These are phyloP conservation scores for Amaurobius ferox DNA, from an alignment of 2,888 invertebrate species.

Conservation along the genomic window DNA sequence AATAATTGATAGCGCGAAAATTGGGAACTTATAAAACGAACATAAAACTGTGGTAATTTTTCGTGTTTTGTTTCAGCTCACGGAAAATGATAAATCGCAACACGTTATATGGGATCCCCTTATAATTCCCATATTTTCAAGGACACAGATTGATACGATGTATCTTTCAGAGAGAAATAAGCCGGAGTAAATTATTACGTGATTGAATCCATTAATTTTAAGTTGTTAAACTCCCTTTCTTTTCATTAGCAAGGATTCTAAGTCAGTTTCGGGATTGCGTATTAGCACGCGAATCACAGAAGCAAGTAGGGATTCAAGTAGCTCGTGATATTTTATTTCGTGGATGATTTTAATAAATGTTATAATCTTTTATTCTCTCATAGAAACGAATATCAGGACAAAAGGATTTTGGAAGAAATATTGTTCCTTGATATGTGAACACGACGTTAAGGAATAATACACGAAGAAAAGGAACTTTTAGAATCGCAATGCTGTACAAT, in stretches of 20 bases:
- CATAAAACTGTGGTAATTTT: slow-evolving; percentile 40
- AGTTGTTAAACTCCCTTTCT: slow-evolving; percentile 45
- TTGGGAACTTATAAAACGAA: slow-evolving; percentile 47
- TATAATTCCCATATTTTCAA: slow-evolving; percentile 27
- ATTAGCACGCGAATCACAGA: slow-evolving; percentile 44
- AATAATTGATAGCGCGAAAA: slow-evolving; percentile 56
- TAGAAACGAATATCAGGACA: slow-evolving; percentile 31
- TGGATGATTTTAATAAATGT: slow-evolving; percentile 52
- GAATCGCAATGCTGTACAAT: neutral
- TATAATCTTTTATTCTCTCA: slow-evolving; percentile 12
- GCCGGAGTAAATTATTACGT: slow-evolving; percentile 63
- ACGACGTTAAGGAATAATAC: neutral
- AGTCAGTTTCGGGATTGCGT: slow-evolving; percentile 25
- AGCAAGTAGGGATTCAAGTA: neutral
- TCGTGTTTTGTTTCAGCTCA: slow-evolving; percentile 47
- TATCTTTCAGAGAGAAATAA: slow-evolving; percentile 28
- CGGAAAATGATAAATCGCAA: slow-evolving; percentile 34
- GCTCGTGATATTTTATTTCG: slow-evolving; percentile 10
- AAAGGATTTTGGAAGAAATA: slow-evolving; percentile 32
- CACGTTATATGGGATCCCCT: slow-evolving; percentile 19
- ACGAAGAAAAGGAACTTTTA: neutral
- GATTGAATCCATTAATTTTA: slow-evolving; percentile 59
- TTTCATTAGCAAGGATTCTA: slow-evolving; percentile 36
- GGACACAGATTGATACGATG: slow-evolving; percentile 18
- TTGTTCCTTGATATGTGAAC: neutral